Evolutionary conservation across 2,888 invertebrate genomes (phyloP), one percentile per base, ranked within the genome.

Genomic region (Orthosia gothica): DNA sequence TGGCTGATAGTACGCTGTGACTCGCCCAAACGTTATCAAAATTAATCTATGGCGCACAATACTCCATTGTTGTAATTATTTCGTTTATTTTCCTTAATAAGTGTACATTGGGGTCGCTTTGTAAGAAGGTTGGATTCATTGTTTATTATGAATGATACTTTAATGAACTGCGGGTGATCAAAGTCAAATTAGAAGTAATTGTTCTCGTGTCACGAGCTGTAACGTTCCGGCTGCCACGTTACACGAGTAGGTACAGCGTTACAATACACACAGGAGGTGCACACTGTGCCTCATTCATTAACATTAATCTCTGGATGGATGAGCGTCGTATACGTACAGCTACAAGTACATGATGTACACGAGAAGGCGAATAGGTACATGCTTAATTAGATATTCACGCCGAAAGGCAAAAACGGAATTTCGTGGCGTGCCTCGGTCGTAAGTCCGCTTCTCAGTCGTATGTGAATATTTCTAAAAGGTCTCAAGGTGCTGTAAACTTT

Each of bases 361-460:
- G 65, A 70, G 66, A 76, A 61, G 58, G 62, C 40, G 58, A 65
- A 61, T 75, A 76, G 68, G 70, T 67, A 70, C 54, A 73, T 76
- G 82, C 52, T 74, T 85, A 82, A 86, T 85, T 85, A 84, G 81
- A 74, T 86, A 85, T 85, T 86, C 79, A 84, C 70, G 75, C 72
- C 67, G 74, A 82, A 84, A 84, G 77, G 76, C 77, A 79, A 79
- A 81, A 85, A 84, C 81, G 57, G 73, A 70, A 86, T 85, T 76
- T 74, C 67, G 81, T 79, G 74, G 74, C 68, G 71, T 69, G 63
- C 67, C 63, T 73, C 62, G 78, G 70, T 81, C 75, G 76, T 76
- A 70, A 78, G 75, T 74, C 45, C 65, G 62, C 59, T 71, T 74
- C 65, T 69, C 59, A 71, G 70, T 69, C 65, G 52, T 68, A 79